Evolutionary conservation across 2,113 vertebrate species (phyloP).

Genomic region (Eclectus roratus): DNA sequence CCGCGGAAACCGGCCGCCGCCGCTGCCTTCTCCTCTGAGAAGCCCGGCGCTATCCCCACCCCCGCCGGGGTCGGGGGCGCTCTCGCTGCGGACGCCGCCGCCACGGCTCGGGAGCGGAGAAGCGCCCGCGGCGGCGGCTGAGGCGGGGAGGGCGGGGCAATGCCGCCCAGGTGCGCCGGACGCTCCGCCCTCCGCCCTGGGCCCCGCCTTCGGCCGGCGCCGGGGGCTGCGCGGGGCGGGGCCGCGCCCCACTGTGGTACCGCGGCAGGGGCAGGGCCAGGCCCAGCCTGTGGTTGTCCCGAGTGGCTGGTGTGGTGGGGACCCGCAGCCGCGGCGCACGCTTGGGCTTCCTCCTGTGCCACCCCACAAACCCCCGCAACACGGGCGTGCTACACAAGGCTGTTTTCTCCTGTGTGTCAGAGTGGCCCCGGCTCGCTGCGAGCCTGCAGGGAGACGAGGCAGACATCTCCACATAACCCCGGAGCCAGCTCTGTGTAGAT

Average conservation of each 20-base stretch:
- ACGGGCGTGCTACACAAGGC: fast-evolving
- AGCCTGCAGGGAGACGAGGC: background rate
- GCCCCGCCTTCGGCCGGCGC: background rate
- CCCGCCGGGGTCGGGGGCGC: background rate
- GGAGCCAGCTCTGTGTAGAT: too few species aligned
- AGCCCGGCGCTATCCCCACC: background rate
- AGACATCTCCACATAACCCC: fast-evolving
- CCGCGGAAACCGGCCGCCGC: background rate
- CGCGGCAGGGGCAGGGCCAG: too few species aligned
- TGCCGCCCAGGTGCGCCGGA: background rate
- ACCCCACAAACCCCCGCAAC: background rate
- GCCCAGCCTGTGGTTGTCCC: too few species aligned
- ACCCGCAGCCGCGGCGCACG: background rate
- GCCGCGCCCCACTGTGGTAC: background rate
- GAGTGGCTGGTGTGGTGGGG: background rate
- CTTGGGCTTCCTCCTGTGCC: too few species aligned
- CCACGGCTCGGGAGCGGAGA: background rate
- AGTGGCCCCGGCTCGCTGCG: background rate
- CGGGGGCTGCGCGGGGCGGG: too few species aligned
- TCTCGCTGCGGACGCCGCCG: background rate
- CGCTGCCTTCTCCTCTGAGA: background rate
- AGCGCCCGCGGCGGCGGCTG: background rate
- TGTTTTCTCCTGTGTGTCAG: background rate
- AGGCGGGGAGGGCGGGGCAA: background rate
- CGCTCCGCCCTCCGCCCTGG: background rate